phyloP scores from a whole-genome alignment of 1,140 invertebrate species.

The Heliothis subflexa region DNA sequence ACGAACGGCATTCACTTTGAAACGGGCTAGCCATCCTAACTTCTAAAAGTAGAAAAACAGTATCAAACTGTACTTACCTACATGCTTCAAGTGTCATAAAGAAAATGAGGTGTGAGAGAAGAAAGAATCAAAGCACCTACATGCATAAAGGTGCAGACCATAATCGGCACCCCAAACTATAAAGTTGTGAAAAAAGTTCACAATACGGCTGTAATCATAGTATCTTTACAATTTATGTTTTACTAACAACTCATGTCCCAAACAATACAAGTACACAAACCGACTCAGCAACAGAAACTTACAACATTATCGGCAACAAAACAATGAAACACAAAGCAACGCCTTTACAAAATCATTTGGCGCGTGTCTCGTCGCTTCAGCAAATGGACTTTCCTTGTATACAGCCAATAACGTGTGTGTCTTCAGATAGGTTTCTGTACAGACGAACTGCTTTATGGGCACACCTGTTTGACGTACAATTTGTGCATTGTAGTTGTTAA shows the following conservation, averaged over 20 bases:
- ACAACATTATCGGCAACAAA: background rate
- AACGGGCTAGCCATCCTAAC: conserved; percentile 60
- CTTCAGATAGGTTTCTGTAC: background rate
- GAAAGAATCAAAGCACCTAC: too few relatives aligned
- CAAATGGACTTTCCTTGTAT: conserved; percentile 37
- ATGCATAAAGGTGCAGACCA: too few relatives aligned
- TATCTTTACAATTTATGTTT: too few relatives aligned
- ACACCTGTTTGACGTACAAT: conserved; percentile 1
- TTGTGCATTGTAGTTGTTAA: background rate
- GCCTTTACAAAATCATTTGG: background rate
- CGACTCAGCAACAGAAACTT: too few relatives aligned
- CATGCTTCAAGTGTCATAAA: too few relatives aligned
- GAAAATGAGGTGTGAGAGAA: too few relatives aligned
- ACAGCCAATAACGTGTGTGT: conserved; percentile 15
- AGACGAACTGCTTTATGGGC: conserved; percentile 1
- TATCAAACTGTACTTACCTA: too few relatives aligned
- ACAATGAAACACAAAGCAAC: conserved; percentile 3
- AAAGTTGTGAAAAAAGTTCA: too few relatives aligned
- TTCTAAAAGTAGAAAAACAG: background rate
- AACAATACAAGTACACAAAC: too few relatives aligned
- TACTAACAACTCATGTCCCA: too few relatives aligned
- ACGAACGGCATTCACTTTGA: conserved; percentile 56
- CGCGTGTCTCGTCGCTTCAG: background rate
- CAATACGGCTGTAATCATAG: too few relatives aligned
- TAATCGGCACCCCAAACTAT: too few relatives aligned